Conservation (phyloP, 2,797 vertebrate genomes). For the Geotrypetes seraphini region DNA sequence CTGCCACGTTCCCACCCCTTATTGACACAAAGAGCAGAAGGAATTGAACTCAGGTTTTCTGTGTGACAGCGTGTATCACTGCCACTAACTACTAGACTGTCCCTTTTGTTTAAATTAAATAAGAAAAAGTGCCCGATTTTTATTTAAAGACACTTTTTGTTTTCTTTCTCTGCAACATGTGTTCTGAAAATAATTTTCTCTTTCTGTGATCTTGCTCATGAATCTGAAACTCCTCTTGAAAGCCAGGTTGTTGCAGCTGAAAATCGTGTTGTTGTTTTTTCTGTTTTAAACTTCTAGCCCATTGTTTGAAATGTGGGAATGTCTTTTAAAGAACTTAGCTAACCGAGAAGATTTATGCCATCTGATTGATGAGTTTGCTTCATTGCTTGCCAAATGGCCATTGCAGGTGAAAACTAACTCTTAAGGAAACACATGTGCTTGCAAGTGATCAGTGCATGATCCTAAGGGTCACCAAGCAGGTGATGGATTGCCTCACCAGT, state of each 20-base stretch:
- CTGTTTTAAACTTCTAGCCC: no score
- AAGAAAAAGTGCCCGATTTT: no score
- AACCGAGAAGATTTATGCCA: background rate
- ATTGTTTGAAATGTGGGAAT: conserved; percentile 5
- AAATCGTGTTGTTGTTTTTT: no score
- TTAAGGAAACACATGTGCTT: conserved; percentile 5
- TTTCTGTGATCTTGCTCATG: conserved; percentile 1
- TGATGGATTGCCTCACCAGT: background rate
- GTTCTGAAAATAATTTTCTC: no score
- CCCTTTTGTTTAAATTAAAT: no score
- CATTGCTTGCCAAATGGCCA: conserved; percentile 9
- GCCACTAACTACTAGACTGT: no score
- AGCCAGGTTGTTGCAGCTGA: conserved; percentile 3
- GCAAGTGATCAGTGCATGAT: background rate
- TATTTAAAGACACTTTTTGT: no score
- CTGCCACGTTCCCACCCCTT: no score
- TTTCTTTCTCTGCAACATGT: no score
- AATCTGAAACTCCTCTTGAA: conserved; percentile 9
- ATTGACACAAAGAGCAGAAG: no score
- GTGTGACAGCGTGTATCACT: no score
- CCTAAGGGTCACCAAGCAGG: rapidly evolving
- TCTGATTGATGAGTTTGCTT: background rate
- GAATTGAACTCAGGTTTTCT: no score
- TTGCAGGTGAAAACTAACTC: background rate
- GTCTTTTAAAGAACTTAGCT: background rate